A percentile compares a stretch with the other conserved stretches of the same genome.
These are phyloP conservation scores for Tetrao urogallus DNA, from an alignment of 2,113 vertebrate genomes.

Conservation along the genomic window DNA sequence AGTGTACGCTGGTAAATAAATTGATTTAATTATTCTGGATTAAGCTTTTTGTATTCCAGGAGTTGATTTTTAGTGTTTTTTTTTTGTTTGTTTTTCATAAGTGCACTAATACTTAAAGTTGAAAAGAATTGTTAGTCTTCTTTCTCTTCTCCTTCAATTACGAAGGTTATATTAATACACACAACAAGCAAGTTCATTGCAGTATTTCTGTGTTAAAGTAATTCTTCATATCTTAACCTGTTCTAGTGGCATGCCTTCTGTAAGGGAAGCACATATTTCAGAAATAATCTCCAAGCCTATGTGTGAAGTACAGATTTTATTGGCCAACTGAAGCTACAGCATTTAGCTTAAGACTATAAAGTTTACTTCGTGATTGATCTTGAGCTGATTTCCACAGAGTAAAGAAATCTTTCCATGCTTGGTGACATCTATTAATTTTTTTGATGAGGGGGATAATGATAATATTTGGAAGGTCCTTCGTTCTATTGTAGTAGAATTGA, in stretches of 20 bases:
- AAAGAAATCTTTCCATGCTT: neutral
- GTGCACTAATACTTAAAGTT: neutral
- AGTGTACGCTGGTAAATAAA: neutral
- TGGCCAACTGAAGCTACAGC: neutral
- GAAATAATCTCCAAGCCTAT: neutral
- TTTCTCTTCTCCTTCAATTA: neutral
- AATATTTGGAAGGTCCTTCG: neutral
- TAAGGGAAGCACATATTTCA: neutral
- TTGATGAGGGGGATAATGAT: neutral
- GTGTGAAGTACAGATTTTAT: neutral
- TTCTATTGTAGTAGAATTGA: neutral
- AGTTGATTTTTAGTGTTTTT: neutral
- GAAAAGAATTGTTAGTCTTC: neutral
- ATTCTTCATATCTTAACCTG: neutral
- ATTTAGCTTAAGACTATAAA: neutral
- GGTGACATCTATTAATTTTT: neutral
- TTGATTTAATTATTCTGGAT: neutral
- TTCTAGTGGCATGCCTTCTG: neutral
- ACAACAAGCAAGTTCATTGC: neutral
- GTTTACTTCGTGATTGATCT: neutral
- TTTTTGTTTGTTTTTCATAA: neutral
- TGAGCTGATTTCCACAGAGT: neutral
- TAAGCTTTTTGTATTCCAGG: neutral
- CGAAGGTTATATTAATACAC: neutral
- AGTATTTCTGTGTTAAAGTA: neutral